A percentile compares a stretch with the other conserved stretches of the same genome.
phyloP scores from a whole-genome alignment of 2,888 invertebrate species.

The Dolichomitus sp. region DNA sequence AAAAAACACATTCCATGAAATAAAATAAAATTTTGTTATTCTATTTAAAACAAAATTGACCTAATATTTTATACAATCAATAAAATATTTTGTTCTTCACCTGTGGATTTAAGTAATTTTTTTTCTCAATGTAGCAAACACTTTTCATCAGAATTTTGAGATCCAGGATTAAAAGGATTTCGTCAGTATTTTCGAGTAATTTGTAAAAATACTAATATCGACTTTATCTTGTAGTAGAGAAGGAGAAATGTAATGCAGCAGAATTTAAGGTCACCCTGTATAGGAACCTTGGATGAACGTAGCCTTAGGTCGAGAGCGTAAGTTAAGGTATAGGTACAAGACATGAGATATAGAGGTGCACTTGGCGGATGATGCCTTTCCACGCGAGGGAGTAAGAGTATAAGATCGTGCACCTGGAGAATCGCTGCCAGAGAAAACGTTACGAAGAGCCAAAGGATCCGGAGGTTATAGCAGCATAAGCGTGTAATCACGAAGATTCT shows the following conservation, averaged over 20 bases:
- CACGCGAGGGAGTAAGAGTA: slow-evolving; percentile 57
- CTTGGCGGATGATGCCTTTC: slow-evolving; percentile 52
- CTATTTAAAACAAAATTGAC: no score
- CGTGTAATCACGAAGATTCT: slow-evolving; percentile 83
- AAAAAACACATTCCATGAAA: no score
- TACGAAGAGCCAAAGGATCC: slow-evolving; percentile 36
- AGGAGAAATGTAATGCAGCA: neutral
- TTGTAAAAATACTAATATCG: no score
- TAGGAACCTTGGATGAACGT: slow-evolving; percentile 24
- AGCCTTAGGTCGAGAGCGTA: slow-evolving; percentile 37
- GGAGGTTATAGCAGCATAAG: slow-evolving; percentile 65
- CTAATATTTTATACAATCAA: no score
- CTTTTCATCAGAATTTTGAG: no score
- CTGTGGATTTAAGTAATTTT: no score
- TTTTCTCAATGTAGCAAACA: no score
- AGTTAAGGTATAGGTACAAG: slow-evolving; percentile 26
- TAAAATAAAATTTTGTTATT: no score
- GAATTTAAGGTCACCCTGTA: slow-evolving; percentile 38
- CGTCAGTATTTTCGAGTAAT: no score
- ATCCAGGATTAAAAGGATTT: no score
- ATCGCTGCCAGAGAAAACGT: slow-evolving; percentile 60
- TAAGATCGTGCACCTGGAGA: slow-evolving; percentile 75
- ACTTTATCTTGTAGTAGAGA: neutral
- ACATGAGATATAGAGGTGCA: slow-evolving; percentile 40
- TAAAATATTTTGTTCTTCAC: no score